Evolutionary conservation across 2,888 invertebrate species (phyloP), one percentile per base, ranked within the genome.

Genomic region (Trissolcus japonicus): DNA sequence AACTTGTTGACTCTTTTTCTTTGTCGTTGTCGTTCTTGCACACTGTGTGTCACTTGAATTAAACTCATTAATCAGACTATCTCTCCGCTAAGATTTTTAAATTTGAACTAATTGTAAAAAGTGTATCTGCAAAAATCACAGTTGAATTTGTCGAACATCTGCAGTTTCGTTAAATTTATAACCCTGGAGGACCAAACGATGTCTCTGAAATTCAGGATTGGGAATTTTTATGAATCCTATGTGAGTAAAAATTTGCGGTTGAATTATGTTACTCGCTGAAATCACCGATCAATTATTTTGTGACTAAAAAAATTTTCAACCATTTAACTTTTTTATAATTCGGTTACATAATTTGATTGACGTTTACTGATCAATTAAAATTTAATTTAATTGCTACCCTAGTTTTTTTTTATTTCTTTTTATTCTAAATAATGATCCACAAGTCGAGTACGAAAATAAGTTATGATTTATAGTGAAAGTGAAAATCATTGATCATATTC

Each of bases 181-280:
- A 35, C 6, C 6, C 35, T 35, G 19, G 13, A 25, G 55, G 16
- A 17, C 14, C 43, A 43, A n/a, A 76, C 67, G 16, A 78, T 63
- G 79, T 41, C 78, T 54, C 86, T 88, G 55, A 87, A 86, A 81
- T 89, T 89, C 82, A 83, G 86, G 79, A 84, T 89, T 80, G 84
- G 83, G 77, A 87, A 85, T 80, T 89, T 82, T 81, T 89, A 87
- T 82, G 88, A 87, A 80, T 85, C 86, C 78, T 89, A 89, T 80
- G 89, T 89, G 82, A 89, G 89, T 89, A 61, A 56, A 21, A 54
- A 53, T 66, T 55, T n/a, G 11, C 17, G 16, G 4, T 3, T 19
- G 11, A 17, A 51, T 7, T 51, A n/a, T 11, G 9, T 21, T 19
- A 21, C 1, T 51, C 11, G 1, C 11, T 6, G 2, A 46, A 46